phyloP scores from a whole-genome alignment of 2,113 vertebrate genomes.

The Platichthys stellatus region DNA sequence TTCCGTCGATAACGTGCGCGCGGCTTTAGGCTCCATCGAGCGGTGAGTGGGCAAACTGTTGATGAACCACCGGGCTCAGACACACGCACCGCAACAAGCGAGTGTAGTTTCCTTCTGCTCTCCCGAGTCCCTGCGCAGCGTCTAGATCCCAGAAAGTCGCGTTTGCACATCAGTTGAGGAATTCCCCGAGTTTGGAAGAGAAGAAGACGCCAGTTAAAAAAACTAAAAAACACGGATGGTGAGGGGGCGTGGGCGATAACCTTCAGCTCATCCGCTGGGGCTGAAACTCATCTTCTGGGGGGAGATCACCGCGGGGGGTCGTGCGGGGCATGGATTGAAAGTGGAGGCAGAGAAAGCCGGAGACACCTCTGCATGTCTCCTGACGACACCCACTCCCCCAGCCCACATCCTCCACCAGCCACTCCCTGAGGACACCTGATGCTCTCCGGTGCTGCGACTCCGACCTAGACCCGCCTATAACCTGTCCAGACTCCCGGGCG shows the following conservation, averaged over 20 bases:
- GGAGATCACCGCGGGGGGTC: too few species aligned
- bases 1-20: constrained; percentile 5
- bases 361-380: not conserved
- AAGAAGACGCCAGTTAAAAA: not conserved
- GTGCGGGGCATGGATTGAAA: not conserved
- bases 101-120: too few species aligned
- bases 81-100: too few species aligned
- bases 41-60: constrained; percentile 22
- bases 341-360: not conserved
- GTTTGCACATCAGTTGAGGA: constrained; percentile 35
- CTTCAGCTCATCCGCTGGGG: not conserved
- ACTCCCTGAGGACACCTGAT: not conserved
- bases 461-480: not conserved
- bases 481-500: constrained; percentile 30
- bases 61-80: not conserved
- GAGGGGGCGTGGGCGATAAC: not conserved
- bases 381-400: too few species aligned
- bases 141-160: not conserved
- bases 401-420: not conserved
- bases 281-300: too few species aligned
- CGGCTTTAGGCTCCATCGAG: not conserved
- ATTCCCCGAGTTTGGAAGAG: constrained; percentile 49
- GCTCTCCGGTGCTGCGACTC: not conserved
- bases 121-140: not conserved
- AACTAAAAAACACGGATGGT: not conserved